phyloP scores from a whole-genome alignment of 2,797 vertebrate genomes.

The Ceyx erithaca region DNA sequence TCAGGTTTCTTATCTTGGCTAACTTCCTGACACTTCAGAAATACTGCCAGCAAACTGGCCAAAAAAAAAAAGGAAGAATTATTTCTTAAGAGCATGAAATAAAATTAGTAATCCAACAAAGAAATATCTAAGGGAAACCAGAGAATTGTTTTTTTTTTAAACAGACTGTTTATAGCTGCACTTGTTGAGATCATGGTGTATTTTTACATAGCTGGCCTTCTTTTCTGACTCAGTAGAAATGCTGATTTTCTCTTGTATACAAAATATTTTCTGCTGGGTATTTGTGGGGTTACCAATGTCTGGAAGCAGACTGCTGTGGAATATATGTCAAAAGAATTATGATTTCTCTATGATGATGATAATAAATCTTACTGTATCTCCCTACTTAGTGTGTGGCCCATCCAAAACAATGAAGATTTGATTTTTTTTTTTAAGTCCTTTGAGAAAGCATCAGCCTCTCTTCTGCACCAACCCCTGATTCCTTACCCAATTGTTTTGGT shows the following conservation, averaged over 20 bases:
- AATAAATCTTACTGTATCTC: neutral
- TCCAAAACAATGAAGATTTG: neutral
- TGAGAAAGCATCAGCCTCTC: neutral
- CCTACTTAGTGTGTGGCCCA: neutral
- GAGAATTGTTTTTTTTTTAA: too few relatives aligned
- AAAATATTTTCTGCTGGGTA: neutral
- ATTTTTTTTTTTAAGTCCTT: neutral
- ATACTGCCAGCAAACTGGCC: neutral
- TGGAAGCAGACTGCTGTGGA: neutral
- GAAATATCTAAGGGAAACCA: neutral
- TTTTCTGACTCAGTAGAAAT: neutral
- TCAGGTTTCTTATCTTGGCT: neutral
- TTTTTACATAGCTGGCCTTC: neutral
- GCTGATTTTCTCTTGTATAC: neutral
- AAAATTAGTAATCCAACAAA: neutral
- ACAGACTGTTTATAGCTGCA: neutral
- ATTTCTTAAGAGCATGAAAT: neutral
- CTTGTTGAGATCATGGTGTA: neutral
- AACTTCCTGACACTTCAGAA: neutral
- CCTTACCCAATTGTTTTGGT: slow-evolving; percentile 50
- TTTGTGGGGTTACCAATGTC: neutral
- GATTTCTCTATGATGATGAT: neutral
- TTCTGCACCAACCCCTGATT: neutral
- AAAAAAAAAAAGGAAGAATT: neutral
- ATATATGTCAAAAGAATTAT: neutral